phyloP scores from a whole-genome alignment of 2,113 vertebrate genomes.

The Gallinago jamesoni region DNA sequence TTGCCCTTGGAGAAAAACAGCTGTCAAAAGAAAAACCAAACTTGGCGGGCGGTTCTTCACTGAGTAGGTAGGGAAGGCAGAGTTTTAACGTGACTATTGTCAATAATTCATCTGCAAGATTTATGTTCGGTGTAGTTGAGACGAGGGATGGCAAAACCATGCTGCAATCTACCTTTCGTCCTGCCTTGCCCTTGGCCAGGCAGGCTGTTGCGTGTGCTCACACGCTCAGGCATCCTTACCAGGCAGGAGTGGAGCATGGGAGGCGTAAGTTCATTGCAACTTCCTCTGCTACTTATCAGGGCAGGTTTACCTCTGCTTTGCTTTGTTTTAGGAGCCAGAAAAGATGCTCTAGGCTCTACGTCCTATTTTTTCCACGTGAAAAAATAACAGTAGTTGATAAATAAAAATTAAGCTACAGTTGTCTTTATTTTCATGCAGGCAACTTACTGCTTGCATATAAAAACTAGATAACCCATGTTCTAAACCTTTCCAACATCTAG shows the following conservation, averaged over 20 bases:
- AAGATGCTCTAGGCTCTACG: not conserved
- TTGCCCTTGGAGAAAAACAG: not conserved
- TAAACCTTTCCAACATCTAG: not conserved
- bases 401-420: not conserved
- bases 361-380: not conserved
- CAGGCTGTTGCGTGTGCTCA: rapidly evolving
- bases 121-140: not conserved
- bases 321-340: not conserved
- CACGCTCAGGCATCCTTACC: not conserved
- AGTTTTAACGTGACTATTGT: not conserved
- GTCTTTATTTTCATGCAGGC: not conserved
- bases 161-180: not conserved
- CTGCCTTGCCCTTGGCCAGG: not conserved
- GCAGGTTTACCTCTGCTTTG: not conserved
- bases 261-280: not conserved
- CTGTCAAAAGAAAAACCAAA: not conserved
- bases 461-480: not conserved
- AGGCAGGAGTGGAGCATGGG: not conserved
- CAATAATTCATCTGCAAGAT: not conserved
- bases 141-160: not conserved
- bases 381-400: not conserved
- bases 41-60: not conserved
- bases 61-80: not conserved
- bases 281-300: not conserved
- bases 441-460: not conserved